These are phyloP conservation scores for Peromyscus melanophrys DNA, from an alignment of 2,797 vertebrate genomes.

Conservation along the genomic window DNA sequence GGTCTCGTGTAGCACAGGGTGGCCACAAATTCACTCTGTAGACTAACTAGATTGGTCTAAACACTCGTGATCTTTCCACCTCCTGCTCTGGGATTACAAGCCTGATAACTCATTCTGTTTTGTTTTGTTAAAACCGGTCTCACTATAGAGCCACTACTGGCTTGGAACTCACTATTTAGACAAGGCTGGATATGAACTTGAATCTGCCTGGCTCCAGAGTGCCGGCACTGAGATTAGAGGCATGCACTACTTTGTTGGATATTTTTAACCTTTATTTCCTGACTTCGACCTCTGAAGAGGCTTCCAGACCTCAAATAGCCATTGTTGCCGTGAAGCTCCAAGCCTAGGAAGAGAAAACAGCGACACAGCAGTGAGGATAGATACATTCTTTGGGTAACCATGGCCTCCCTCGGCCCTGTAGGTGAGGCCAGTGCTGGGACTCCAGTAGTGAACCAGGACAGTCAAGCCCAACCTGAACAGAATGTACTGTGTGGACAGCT, in stretches of 20 bases:
- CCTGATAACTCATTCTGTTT: background rate
- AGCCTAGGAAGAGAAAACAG: background rate
- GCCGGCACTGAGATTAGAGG: background rate
- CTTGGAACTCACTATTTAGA: background rate
- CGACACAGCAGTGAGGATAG: background rate
- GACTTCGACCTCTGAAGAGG: background rate
- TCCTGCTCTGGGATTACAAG: background rate
- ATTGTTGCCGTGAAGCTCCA: background rate
- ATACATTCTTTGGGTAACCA: background rate
- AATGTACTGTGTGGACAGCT: background rate
- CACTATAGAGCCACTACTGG: background rate
- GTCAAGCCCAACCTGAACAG: background rate
- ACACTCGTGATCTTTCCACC: background rate
- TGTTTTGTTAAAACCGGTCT: background rate
- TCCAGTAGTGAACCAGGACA: background rate
- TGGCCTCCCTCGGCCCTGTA: fast-evolving
- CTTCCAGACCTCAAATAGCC: background rate
- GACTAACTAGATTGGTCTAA: background rate
- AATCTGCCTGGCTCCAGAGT: too few relatives aligned
- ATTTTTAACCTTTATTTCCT: background rate
- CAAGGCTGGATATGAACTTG: background rate
- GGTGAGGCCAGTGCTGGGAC: background rate
- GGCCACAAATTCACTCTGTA: background rate
- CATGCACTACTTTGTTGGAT: background rate
- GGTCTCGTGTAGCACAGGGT: background rate